Evolutionary conservation across 2,797 vertebrate genomes (phyloP), one percentile per base, ranked within the genome.

Genomic region (Brachymystax lenok): DNA sequence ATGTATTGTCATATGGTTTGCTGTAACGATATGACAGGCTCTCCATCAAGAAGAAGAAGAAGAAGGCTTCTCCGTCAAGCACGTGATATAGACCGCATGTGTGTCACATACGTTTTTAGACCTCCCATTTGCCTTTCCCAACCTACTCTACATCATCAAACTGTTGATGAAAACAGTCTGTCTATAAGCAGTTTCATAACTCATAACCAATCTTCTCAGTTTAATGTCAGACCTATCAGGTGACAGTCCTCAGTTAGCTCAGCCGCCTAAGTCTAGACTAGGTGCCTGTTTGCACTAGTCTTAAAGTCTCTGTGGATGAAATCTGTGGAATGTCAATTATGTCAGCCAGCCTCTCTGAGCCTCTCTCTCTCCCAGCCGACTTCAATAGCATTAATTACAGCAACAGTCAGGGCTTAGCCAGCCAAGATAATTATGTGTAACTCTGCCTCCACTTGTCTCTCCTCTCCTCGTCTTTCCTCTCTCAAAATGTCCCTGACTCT

Each of bases 361-460:
- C 64, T 67, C 64, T 79, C 82, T 76, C 75, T 83, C 71, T 85
- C 73, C 73, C 76, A 64, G 77, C 79, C 80, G 77, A 79, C 77
- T 75, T 54, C 70, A 83, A 69, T 79, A 76, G 82, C 86, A 86
- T 89, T 90, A 87, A 93, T 92, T 90, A 83, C 85, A 87, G 82
- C 54, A 66, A 84, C 85, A 87, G 85, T 83, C 81, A 85, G 85
- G 83, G 85, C 79, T 86, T 82, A 84, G 82, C 86, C 80, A 74
- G 72, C 84, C 73, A 59, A 52, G 77, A 79, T 92, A 91, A 92
- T 90, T 88, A 90, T 76, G 83, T 84, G 83, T 91, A 88, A 90
- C 88, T 86, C 84, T 84, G 83, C 75, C 76, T 74, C 76, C 77
- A 56, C 81, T 86, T 77, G 63, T 85, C 77, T 82, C 80, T 84